phyloP scores from a whole-genome alignment of 2,797 vertebrate genomes.

The Brotula barbata region DNA sequence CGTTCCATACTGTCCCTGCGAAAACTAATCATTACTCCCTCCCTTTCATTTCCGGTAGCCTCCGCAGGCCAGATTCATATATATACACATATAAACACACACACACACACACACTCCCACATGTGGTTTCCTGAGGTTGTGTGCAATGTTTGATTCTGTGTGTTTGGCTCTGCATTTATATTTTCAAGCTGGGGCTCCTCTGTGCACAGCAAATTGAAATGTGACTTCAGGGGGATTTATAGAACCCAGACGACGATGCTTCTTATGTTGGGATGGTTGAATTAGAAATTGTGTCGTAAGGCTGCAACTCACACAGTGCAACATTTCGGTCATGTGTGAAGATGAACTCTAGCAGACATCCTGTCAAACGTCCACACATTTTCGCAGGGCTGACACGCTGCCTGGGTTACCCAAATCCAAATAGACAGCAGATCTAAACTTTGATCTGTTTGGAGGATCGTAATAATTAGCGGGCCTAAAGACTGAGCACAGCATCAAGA shows the following conservation, averaged over 20 bases:
- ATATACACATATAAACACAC: background rate
- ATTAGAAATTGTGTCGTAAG: constrained; percentile 7
- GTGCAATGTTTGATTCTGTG: constrained; percentile 4
- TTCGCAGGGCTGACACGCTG: constrained; percentile 28
- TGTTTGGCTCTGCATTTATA: constrained; percentile 3
- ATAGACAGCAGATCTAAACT: constrained; percentile 42
- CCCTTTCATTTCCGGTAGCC: background rate
- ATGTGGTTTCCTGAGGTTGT: constrained; percentile 7
- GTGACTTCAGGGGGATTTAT: constrained; percentile 21
- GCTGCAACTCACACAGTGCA: constrained; percentile 11
- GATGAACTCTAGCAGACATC: constrained; percentile 34
- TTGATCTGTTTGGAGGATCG: constrained; percentile 42
- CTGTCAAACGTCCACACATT: constrained; percentile 24
- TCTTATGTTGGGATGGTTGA: constrained; percentile 12
- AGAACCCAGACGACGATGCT: constrained; percentile 16
- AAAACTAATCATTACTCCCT: constrained; percentile 37
- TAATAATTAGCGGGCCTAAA: constrained; percentile 60
- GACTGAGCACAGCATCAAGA: constrained; percentile 38
- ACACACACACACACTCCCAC: constrained; percentile 1
- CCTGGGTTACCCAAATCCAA: constrained; percentile 34
- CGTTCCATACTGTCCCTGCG: constrained; percentile 8
- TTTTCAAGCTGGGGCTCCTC: constrained; percentile 6
- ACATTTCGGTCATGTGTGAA: constrained; percentile 14
- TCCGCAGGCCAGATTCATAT: background rate
- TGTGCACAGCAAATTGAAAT: constrained; percentile 8